Percentiles rank a stretch among this genome's conserved stretches.
phyloP scores from a whole-genome alignment of 2,113 vertebrate species.

The Lepidothrix coronata region DNA sequence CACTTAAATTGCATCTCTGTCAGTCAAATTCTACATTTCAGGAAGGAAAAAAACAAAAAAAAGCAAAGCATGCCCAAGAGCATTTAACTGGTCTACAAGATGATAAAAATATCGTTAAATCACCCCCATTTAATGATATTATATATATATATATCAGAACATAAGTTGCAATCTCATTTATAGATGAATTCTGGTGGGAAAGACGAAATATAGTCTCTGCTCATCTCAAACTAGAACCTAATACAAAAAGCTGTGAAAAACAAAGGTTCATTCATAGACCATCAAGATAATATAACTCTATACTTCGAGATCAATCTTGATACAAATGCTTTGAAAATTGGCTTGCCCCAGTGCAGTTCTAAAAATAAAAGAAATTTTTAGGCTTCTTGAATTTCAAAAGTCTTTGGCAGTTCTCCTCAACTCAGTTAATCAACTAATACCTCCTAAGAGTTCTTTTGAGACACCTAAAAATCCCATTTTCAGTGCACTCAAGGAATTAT shows the following conservation, averaged over 20 bases:
- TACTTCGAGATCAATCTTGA: background rate
- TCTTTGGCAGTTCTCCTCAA: constrained; percentile 36
- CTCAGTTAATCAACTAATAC: constrained; percentile 58
- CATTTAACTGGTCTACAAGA: background rate
- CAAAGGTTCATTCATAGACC: background rate
- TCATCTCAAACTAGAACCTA: background rate
- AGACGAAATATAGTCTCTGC: background rate
- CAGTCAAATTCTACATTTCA: background rate
- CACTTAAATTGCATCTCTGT: background rate
- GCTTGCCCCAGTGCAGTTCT: background rate
- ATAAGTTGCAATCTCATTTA: background rate
- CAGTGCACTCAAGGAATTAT: background rate
- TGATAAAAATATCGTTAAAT: background rate
- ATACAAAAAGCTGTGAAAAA: background rate
- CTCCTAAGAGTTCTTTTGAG: constrained; percentile 54
- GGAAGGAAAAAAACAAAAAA: background rate
- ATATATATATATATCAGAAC: background rate
- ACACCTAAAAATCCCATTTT: constrained; percentile 4
- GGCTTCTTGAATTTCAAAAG: constrained; percentile 47
- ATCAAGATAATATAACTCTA: background rate
- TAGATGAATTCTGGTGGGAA: background rate
- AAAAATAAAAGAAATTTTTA: background rate
- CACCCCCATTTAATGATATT: background rate
- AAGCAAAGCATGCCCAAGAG: background rate
- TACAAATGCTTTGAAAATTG: background rate